Evolutionary conservation across 2,113 vertebrate genomes (phyloP).

Genomic region (Puma concolor): DNA sequence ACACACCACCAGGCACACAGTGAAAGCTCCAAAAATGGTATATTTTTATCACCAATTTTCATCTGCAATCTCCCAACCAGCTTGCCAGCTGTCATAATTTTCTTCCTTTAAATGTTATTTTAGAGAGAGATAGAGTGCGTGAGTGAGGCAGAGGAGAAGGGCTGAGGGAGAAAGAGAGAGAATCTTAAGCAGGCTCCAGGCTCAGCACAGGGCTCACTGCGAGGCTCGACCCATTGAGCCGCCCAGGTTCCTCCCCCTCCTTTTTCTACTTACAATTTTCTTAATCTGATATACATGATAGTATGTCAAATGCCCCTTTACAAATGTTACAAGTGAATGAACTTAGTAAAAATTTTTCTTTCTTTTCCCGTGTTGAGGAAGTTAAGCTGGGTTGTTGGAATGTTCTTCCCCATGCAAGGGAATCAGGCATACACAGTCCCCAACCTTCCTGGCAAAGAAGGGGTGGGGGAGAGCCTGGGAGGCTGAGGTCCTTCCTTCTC

Average conservation of each 20-base stretch:
- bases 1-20: neutral
- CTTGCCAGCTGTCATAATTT: neutral
- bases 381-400: neutral
- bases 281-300: neutral
- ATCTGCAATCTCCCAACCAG: neutral
- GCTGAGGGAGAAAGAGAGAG: too few species aligned
- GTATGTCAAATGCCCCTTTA: neutral
- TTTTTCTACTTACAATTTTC: neutral
- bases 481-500: neutral
- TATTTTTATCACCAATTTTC: neutral
- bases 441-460: too few species aligned
- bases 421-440: fast-evolving
- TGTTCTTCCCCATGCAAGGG: neutral
- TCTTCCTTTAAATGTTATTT: too few species aligned
- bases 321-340: neutral
- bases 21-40: neutral
- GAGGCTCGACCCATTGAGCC: too few species aligned
- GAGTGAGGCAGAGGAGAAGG: too few species aligned
- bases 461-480: fast-evolving
- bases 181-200: too few species aligned
- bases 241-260: too few species aligned
- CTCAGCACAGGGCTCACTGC: too few species aligned
- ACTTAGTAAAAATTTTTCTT: neutral
- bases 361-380: neutral
- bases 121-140: too few species aligned